Conservation (phyloP, 2,113 vertebrate genomes). For the Apus apus region DNA sequence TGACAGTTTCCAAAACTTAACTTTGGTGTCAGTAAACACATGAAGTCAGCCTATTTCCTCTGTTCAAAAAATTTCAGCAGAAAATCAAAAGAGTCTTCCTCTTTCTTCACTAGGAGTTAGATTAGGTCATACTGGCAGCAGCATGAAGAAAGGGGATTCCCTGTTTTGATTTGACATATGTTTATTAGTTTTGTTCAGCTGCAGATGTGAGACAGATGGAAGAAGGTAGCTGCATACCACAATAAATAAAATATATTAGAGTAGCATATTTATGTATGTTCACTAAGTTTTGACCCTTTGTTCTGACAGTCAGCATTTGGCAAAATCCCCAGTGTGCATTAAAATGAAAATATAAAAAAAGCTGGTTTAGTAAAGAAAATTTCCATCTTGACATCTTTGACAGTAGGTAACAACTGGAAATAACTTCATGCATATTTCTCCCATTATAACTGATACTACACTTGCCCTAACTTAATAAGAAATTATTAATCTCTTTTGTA, state of each 20-base stretch:
- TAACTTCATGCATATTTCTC: not conserved
- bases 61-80: not conserved
- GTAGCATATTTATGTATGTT: not conserved
- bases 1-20: not conserved
- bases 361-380: not conserved
- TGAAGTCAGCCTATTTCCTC: not conserved
- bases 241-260: slow-evolving; percentile 1
- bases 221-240: not conserved
- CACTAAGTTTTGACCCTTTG: slow-evolving; percentile 27
- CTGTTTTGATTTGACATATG: not conserved
- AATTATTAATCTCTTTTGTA: not conserved
- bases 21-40: not conserved
- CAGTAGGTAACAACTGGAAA: not conserved
- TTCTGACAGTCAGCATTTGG: slow-evolving; percentile 50
- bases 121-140: not conserved
- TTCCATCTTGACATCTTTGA: slow-evolving; percentile 25
- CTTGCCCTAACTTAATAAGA: slow-evolving; percentile 1
- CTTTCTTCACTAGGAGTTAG: not conserved
- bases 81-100: not conserved
- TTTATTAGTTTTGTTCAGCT: not conserved
- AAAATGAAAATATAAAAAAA: slow-evolving; percentile 30
- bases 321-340: not conserved
- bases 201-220: not conserved
- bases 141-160: not conserved
- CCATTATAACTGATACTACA: not conserved